phyloP scores from a whole-genome alignment of 2,888 invertebrate genomes.

The Drosophila picticornis region DNA sequence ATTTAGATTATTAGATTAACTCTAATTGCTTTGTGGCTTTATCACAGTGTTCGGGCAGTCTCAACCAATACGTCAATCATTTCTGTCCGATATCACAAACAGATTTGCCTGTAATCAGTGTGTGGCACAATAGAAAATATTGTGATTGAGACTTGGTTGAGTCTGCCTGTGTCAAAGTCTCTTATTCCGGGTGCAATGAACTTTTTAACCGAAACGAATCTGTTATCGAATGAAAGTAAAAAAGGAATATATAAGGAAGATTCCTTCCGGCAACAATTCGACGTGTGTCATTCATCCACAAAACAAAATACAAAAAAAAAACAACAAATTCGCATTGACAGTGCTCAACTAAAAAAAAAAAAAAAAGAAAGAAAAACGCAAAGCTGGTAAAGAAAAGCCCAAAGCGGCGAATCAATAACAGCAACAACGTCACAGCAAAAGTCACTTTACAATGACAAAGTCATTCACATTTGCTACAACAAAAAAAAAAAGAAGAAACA shows the following conservation, averaged over 20 bases:
- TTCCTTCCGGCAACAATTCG: conserved; percentile 63
- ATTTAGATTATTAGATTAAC: conserved; percentile 11
- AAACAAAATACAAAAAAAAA: conserved; percentile 17
- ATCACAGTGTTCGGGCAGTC: conserved; percentile 2
- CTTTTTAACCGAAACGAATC: conserved; percentile 22
- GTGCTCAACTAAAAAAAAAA: conserved; percentile 7
- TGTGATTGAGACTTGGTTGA: neutral
- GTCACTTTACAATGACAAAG: conserved; percentile 40
- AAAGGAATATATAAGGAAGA: conserved; percentile 36
- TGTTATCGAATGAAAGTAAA: conserved; percentile 37
- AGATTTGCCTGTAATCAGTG: conserved; percentile 15
- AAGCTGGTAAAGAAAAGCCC: conserved; percentile 25
- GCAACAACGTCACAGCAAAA: conserved; percentile 26
- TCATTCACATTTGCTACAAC: conserved; percentile 52
- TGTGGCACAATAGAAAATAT: neutral
- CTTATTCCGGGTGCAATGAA: conserved; percentile 36
- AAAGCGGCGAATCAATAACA: conserved; percentile 42
- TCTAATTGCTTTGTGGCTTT: neutral
- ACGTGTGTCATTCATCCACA: conserved; percentile 64
- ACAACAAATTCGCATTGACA: conserved; percentile 32
- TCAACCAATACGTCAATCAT: neutral
- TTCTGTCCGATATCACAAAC: neutral
- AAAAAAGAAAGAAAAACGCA: conserved; percentile 10
- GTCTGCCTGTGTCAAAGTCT: neutral
- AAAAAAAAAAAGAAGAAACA: conserved; percentile 2